Evolutionary conservation across 2,888 invertebrate species (phyloP).

Genomic region (Callosobruchus maculatus): DNA sequence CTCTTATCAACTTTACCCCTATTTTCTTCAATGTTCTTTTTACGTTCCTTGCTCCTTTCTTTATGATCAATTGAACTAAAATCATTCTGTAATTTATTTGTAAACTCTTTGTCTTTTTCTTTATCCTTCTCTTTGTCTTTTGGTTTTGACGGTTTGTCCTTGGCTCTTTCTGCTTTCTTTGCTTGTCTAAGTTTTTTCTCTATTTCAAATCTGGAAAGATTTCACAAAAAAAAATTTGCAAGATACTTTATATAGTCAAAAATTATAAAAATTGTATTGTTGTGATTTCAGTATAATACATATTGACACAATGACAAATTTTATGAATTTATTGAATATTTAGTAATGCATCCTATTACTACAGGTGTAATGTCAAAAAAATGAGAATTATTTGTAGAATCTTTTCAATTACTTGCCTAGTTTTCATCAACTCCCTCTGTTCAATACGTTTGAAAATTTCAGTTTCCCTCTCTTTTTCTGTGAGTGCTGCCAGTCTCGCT

Average conservation of each 20-base stretch:
- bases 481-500: conserved; percentile 83
- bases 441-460: conserved; percentile 97
- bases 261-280: too few species aligned
- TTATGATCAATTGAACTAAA: conserved; percentile 63
- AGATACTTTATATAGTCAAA: neutral
- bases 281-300: too few species aligned
- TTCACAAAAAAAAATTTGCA: neutral
- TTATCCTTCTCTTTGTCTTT: conserved; percentile 71
- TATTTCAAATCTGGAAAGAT: conserved; percentile 76
- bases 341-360: too few species aligned
- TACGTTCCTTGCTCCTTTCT: conserved; percentile 77
- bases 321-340: too few species aligned
- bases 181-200: conserved; percentile 88
- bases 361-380: too few species aligned
- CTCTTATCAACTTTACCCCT: conserved; percentile 64
- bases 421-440: conserved; percentile 88
- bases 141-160: conserved; percentile 61
- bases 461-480: conserved; percentile 95
- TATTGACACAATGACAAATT: too few species aligned
- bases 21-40: conserved; percentile 87
- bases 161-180: conserved; percentile 68
- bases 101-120: conserved; percentile 65
- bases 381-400: too few species aligned
- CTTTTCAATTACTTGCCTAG: conserved; percentile 55
- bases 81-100: conserved; percentile 43